A percentile compares a stretch with the other conserved stretches of the same genome.
phyloP scores from a whole-genome alignment of 2,113 vertebrate genomes.

The Odocoileus virginianus region DNA sequence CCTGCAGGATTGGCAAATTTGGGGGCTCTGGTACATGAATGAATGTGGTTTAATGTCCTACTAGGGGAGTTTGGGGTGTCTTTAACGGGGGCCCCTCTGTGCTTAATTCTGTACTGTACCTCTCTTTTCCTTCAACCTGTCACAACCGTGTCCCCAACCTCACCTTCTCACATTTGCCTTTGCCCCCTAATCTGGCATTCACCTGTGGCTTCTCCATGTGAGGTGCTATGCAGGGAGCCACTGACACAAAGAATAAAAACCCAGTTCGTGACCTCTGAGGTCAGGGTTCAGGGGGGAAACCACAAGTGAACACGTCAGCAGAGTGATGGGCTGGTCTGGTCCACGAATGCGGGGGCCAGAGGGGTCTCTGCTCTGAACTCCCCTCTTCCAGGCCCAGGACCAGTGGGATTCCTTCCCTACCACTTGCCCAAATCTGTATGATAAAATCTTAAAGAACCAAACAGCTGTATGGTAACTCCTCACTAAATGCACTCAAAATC shows the following conservation, averaged over 20 bases:
- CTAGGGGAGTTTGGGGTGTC: background rate
- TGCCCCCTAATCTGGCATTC: background rate
- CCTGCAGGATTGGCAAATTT: background rate
- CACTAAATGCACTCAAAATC: background rate
- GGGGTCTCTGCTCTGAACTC: background rate
- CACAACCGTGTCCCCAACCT: background rate
- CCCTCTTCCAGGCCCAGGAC: background rate
- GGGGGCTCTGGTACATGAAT: background rate
- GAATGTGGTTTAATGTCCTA: background rate
- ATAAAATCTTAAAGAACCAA: background rate
- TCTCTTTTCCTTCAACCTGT: background rate
- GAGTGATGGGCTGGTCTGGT: background rate
- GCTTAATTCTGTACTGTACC: no score
- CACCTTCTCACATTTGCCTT: background rate
- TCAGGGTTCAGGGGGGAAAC: background rate
- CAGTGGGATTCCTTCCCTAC: background rate
- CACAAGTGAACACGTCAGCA: background rate
- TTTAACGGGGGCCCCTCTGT: background rate
- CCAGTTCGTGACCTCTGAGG: no score
- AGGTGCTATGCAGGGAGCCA: fast-evolving
- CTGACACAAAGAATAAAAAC: background rate
- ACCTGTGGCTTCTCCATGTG: fast-evolving
- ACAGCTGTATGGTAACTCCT: background rate
- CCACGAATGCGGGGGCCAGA: background rate
- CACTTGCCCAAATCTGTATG: background rate